Evolutionary conservation across 1,140 invertebrate genomes (phyloP), one percentile per base, ranked within the genome.

Genomic region (Pemphigus obesinymphae): DNA sequence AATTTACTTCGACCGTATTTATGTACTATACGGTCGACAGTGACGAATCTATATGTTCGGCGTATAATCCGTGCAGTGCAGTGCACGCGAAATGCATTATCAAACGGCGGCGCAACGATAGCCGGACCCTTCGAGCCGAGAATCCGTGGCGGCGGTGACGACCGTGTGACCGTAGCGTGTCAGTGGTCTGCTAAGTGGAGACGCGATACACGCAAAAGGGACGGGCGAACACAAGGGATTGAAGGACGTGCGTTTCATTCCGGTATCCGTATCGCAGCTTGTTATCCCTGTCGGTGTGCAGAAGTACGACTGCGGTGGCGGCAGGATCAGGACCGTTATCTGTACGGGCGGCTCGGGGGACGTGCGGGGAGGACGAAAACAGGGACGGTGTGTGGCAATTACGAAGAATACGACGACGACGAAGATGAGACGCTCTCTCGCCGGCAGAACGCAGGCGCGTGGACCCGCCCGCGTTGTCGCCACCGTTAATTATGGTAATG

Each of bases 401-500:
- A n/a, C 34, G 63, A 40, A 2, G 17, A 20, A 8, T 5, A 20
- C 29, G 17, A 6, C 17, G 61, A 31, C 15, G 29, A 20, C 61
- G 31, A 17, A n/a, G 23, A 61, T 34, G 11, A 15, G 66, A 68
- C n/a, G 13, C 63, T 5, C 29, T 15, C 13, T 37, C 63, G 11
- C 5, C 37, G 6, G 15, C 17, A 23, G 13, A 1, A 5, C 29
- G 29, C 10, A 48, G 5, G 8, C 43, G 26, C 13, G 20, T 17
- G 58, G 26, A 29, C 37, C 43, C 43, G 11, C 10, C 10, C 63
- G n/a, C n/a, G 34, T 29, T 48, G 43, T 75, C 43, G 43, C 23
- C 43, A 23, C 15, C 45, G 72, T 75, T 75, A 29, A 31, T 75
- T 75, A 75, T 50, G 72, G 72, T 75, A 75, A 75, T 50, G 20